These are phyloP conservation scores for Pheucticus melanocephalus DNA, from an alignment of 2,113 vertebrate genomes.

Conservation along the genomic window DNA sequence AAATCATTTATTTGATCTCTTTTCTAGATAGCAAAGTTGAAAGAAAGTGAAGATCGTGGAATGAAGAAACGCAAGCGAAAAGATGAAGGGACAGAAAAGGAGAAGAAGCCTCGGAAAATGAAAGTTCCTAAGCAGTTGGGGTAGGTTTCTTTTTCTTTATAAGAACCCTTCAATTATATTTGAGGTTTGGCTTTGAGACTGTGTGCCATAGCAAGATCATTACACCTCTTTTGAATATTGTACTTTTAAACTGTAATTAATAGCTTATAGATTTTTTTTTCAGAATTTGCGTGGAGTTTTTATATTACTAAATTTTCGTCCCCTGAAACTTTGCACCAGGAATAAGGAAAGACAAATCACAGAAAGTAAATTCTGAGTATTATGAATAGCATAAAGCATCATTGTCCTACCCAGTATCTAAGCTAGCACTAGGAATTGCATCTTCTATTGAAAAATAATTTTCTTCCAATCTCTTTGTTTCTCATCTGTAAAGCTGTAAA, in stretches of 20 bases:
- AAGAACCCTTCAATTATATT: neutral
- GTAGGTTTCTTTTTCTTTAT: constrained; percentile 68
- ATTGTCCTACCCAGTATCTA: neutral
- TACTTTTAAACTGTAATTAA: neutral
- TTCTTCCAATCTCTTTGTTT: neutral
- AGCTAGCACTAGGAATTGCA: neutral
- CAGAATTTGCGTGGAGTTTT: neutral
- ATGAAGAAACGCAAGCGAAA: constrained; percentile 93
- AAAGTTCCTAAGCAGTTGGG: constrained; percentile 88
- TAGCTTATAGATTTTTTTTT: neutral
- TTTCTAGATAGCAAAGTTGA: constrained; percentile 80
- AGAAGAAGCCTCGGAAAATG: constrained; percentile 91
- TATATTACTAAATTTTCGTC: neutral
- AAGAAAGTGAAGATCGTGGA: constrained; percentile 87
- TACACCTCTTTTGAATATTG: neutral
- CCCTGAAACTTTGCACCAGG: neutral
- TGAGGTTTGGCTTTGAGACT: neutral
- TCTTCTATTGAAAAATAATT: neutral
- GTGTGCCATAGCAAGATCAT: neutral
- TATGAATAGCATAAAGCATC: neutral
- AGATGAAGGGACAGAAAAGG: constrained; percentile 85
- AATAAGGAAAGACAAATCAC: neutral
- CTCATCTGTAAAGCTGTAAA: neutral
- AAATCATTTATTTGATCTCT: neutral
- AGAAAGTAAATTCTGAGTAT: neutral